Evolutionary conservation across 2,888 invertebrate genomes (phyloP).

Genomic region (Abrostola tripartita): DNA sequence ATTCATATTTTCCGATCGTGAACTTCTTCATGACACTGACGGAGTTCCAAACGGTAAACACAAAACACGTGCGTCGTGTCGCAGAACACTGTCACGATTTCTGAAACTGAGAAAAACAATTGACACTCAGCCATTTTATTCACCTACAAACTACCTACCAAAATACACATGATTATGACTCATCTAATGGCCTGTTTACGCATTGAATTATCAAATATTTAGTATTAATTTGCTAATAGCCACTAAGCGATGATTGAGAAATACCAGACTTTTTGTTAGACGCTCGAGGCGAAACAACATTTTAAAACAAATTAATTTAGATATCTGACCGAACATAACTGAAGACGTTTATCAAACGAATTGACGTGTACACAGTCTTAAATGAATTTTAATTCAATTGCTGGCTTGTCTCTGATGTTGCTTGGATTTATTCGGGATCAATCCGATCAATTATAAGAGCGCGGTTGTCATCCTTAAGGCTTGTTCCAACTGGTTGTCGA

Average conservation of each 20-base stretch:
- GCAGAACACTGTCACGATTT: constrained; percentile 14
- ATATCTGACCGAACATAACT: constrained; percentile 25
- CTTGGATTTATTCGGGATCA: constrained; percentile 72
- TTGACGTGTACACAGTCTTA: constrained; percentile 42
- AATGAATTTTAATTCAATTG: constrained; percentile 60
- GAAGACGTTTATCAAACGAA: constrained; percentile 45
- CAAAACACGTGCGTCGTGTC: constrained; percentile 2
- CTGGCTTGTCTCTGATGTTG: constrained; percentile 51
- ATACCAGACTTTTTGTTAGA: constrained; percentile 44
- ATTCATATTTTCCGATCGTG: not conserved
- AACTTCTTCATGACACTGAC: constrained; percentile 3
- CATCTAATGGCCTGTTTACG: constrained; percentile 39
- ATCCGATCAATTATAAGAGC: constrained; percentile 61
- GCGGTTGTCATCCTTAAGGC: constrained; percentile 19
- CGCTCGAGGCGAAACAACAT: constrained; percentile 46
- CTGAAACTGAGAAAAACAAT: constrained; percentile 22
- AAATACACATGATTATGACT: constrained; percentile 22
- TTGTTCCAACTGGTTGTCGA: constrained; percentile 1
- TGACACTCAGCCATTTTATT: not conserved
- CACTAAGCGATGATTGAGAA: constrained; percentile 45
- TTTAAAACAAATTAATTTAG: constrained; percentile 52
- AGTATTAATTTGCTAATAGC: constrained; percentile 51
- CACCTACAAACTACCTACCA: not conserved
- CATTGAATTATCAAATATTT: constrained; percentile 49
- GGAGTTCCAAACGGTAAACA: constrained; percentile 13